Evolutionary conservation across 2,113 vertebrate genomes (phyloP), one percentile per base, ranked within the genome.

Genomic region (Thamnophis sirtalis): DNA sequence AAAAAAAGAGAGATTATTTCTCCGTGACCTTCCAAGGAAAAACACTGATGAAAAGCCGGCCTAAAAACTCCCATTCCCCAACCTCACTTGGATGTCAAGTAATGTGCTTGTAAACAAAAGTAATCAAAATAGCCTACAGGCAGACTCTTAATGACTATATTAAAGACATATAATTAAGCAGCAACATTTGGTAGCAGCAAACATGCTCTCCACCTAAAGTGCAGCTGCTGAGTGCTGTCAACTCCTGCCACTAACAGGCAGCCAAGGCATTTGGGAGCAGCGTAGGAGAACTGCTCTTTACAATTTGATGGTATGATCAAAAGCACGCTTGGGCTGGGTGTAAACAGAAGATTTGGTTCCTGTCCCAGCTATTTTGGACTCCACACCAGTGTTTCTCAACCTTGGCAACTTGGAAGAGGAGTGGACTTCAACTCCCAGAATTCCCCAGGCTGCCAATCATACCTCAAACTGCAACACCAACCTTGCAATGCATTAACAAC

Each of bases 231-330:
- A 88, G 89, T 89, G 94, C 87, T 60, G 21, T 92, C 92, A 48
- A 93, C 63, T 50, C 85, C 56, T 89, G 87, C 87, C 0, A 86
- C 8, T 73, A 85, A 89, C 80, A 93, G 80, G 90, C 58, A 48
- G 87, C 87, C 0, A 0, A 5, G 0, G 0, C 60, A 50, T 94
- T 73, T 90, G 1, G 0, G 0, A 0, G 33, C 55, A 38, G 91
- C 33, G 60, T 0, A 0, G 51, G 87, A 49, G 51, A 0, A 0
- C 60, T 51, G 0, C 0, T n/a, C 56, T 24, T 56, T 87, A 84
- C 3, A 85, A 13, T 1, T 38, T 84, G 73, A 53, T 89, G 88
- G 91, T 56, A 84, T 89, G 91, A 89, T 86, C 85, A 87, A 90
- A 50, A 85, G 87, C 92, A 91, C 0, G 0, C 49, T 89, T 73